These are phyloP conservation scores for Helicolenus hilgendorfi DNA, from an alignment of 2,797 vertebrate species.

Conservation along the genomic window DNA sequence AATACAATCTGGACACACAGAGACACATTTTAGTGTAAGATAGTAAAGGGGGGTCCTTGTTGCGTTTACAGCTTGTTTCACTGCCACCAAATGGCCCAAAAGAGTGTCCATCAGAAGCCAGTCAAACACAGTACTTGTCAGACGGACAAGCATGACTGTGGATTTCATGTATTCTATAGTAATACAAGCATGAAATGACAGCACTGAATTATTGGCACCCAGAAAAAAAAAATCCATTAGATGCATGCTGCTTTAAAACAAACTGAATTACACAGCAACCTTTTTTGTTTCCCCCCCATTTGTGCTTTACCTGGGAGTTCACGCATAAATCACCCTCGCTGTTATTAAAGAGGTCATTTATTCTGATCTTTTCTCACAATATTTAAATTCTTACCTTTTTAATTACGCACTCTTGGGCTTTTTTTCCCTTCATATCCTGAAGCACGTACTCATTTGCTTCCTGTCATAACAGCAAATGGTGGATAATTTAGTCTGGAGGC, in stretches of 20 bases:
- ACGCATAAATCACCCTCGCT: constrained; percentile 70
- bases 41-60: too few species aligned
- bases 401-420: constrained; percentile 76
- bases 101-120: not conserved
- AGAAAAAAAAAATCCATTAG: not conserved
- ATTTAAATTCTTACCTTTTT: constrained; percentile 84
- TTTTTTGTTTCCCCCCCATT: not conserved
- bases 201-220: not conserved
- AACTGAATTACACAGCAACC: constrained; percentile 18
- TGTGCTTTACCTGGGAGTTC: not conserved
- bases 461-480: constrained; percentile 76
- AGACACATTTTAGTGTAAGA: too few species aligned
- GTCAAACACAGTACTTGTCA: constrained; percentile 7
- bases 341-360: constrained; percentile 74
- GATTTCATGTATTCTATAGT: not conserved
- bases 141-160: not conserved
- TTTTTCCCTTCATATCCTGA: constrained; percentile 61
- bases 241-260: not conserved
- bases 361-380: constrained; percentile 54
- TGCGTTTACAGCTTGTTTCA: too few species aligned
- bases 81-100: not conserved
- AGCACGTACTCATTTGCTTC: constrained; percentile 70
- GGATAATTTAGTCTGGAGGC: constrained; percentile 54
- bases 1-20: too few species aligned
- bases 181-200: not conserved